phyloP scores from a whole-genome alignment of 2,888 invertebrate genomes.

The Trichopria drosophilae region DNA sequence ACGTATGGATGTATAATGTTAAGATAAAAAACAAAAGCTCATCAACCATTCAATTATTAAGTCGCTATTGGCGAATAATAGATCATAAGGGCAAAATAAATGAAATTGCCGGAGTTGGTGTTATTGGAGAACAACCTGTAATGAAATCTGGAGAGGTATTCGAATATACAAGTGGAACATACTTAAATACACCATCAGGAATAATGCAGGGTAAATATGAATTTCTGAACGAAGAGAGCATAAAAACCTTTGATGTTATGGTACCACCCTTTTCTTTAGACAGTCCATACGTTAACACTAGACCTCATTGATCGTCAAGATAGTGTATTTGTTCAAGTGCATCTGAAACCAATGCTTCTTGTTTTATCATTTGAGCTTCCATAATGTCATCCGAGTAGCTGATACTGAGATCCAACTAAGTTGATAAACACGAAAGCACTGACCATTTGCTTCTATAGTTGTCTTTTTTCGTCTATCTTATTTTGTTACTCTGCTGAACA shows the following conservation, averaged over 20 bases:
- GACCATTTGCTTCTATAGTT: no score
- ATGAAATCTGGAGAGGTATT: constrained; percentile 18
- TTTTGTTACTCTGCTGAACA: no score
- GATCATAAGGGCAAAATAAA: constrained; percentile 14
- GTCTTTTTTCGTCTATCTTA: no score
- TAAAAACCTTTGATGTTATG: constrained; percentile 14
- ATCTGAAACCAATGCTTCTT: no score
- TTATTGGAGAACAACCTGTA: constrained; percentile 16
- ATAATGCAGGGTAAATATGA: constrained; percentile 18
- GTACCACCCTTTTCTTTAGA: constrained; percentile 15
- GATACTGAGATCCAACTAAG: no score
- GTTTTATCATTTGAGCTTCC: no score
- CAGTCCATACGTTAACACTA: constrained; percentile 14
- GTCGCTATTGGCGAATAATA: constrained; percentile 17
- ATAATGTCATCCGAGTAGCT: no score
- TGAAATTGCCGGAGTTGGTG: constrained; percentile 18
- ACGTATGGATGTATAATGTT: constrained; percentile 19
- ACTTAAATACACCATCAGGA: constrained; percentile 17
- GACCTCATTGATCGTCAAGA: constrained; percentile 11
- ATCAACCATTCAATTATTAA: constrained; percentile 17
- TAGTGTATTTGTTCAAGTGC: no score
- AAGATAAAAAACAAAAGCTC: constrained; percentile 17
- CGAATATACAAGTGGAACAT: constrained; percentile 17
- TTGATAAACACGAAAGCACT: no score
- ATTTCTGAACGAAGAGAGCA: constrained; percentile 17